phyloP scores from a whole-genome alignment of 2,797 vertebrate species.

The Liparis tanakae region DNA sequence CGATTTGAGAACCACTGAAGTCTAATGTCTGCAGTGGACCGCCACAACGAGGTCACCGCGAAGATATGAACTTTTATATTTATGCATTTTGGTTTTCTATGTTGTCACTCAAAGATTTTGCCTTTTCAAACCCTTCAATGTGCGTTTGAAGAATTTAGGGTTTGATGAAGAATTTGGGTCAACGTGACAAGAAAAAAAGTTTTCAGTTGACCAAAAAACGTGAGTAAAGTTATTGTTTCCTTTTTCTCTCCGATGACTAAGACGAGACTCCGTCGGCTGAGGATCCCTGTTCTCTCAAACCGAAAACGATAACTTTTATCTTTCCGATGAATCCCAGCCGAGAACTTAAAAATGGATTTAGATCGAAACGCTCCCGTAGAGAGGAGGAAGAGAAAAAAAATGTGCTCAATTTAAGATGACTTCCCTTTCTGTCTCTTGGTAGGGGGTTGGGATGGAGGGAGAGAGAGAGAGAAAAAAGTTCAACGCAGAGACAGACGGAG shows the following conservation, averaged over 20 bases:
- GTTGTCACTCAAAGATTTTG: no score
- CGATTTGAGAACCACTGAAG: no score
- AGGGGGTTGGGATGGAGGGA: slow-evolving; percentile 19
- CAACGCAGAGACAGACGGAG: slow-evolving; percentile 43
- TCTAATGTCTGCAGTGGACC: background rate
- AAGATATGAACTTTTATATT: background rate
- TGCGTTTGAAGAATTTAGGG: no score
- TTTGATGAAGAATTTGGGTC: background rate
- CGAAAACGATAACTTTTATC: slow-evolving; percentile 29
- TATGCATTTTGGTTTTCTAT: no score
- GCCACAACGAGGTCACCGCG: background rate
- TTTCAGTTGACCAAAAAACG: slow-evolving; percentile 14
- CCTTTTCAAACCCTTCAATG: no score
- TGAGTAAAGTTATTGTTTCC: slow-evolving; percentile 7
- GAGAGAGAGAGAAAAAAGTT: slow-evolving; percentile 29
- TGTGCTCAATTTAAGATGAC: slow-evolving; percentile 54
- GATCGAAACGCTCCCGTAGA: slow-evolving; percentile 12
- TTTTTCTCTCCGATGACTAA: slow-evolving; percentile 4
- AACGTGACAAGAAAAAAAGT: slow-evolving; percentile 13
- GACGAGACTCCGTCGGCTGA: slow-evolving; percentile 23
- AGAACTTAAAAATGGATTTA: slow-evolving; percentile 36
- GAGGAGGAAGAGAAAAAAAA: slow-evolving; percentile 40
- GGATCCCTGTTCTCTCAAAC: slow-evolving; percentile 17
- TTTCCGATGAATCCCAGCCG: slow-evolving; percentile 37
- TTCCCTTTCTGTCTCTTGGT: slow-evolving; percentile 40